These are phyloP conservation scores for Neria commutata DNA, from an alignment of 2,888 invertebrate genomes.

Conservation along the genomic window DNA sequence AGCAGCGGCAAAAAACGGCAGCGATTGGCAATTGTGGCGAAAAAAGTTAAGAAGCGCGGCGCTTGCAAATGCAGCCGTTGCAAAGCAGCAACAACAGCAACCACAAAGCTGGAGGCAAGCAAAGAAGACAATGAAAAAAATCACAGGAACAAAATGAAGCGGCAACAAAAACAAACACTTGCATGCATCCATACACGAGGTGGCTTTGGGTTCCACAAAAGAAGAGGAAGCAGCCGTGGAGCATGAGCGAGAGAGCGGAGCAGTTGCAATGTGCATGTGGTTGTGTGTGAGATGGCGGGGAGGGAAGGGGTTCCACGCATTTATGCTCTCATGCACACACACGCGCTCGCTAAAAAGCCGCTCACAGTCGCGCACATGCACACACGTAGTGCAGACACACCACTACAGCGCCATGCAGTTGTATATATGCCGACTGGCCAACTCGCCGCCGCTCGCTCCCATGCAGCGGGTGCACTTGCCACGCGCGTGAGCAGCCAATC, in stretches of 20 bases:
- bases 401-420: not conserved
- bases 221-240: no score
- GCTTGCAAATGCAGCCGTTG: constrained; percentile 6
- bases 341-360: constrained; percentile 18
- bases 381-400: constrained; percentile 16
- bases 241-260: no score
- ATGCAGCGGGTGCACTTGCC: not conserved
- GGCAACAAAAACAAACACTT: not conserved
- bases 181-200: no score
- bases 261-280: no score
- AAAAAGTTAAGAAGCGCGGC: constrained; percentile 1
- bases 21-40: constrained; percentile 3
- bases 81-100: not conserved
- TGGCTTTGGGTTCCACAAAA: no score
- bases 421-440: no score
- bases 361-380: constrained; percentile 25
- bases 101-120: not conserved
- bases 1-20: not conserved
- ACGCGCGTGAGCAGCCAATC: constrained; percentile 32
- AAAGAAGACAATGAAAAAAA: not conserved
- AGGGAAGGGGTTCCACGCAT: no score
- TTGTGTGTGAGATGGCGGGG: no score
- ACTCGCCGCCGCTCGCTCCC: not conserved
- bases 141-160: no score
- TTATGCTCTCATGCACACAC: constrained; percentile 6